phyloP scores from a whole-genome alignment of 2,888 invertebrate species.

The Gymnoscelis rufifasciata region DNA sequence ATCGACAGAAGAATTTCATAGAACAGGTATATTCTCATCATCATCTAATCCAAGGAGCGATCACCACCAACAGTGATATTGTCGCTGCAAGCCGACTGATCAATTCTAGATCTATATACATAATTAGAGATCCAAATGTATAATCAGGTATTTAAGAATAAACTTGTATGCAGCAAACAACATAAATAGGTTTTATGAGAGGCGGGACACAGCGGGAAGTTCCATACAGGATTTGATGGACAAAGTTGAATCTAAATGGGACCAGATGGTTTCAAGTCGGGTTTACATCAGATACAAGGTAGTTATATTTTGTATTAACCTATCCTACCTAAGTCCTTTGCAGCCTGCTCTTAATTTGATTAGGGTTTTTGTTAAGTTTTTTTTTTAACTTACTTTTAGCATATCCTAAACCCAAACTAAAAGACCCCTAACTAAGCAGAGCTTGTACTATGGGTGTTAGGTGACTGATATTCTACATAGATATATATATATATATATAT shows the following conservation, averaged over 20 bases:
- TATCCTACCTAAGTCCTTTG: too few relatives aligned
- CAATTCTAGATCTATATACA: slow-evolving; percentile 17
- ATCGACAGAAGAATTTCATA: not conserved
- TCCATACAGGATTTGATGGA: not conserved
- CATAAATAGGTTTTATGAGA: slow-evolving; percentile 10
- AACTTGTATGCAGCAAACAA: slow-evolving; percentile 9
- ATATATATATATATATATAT: too few relatives aligned
- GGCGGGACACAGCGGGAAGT: slow-evolving; percentile 17
- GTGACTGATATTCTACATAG: too few relatives aligned
- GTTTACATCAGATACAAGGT: too few relatives aligned
- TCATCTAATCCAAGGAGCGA: slow-evolving; percentile 5
- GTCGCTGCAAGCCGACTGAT: slow-evolving; percentile 7
- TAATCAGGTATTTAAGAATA: not conserved
- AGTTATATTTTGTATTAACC: too few relatives aligned
- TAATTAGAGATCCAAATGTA: slow-evolving; percentile 12
- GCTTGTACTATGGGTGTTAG: too few relatives aligned
- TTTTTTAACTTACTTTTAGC: too few relatives aligned
- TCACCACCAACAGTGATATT: slow-evolving; percentile 10
- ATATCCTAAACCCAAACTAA: too few relatives aligned
- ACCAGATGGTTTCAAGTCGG: too few relatives aligned
- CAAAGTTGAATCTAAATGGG: not conserved
- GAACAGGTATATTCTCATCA: not conserved
- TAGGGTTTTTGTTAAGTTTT: too few relatives aligned
- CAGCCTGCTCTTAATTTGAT: too few relatives aligned
- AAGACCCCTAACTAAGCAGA: too few relatives aligned